A percentile compares a stretch with the other conserved stretches of the same genome.
These are phyloP conservation scores for Pholis gunnellus DNA, from an alignment of 2,113 vertebrate species.

Conservation along the genomic window DNA sequence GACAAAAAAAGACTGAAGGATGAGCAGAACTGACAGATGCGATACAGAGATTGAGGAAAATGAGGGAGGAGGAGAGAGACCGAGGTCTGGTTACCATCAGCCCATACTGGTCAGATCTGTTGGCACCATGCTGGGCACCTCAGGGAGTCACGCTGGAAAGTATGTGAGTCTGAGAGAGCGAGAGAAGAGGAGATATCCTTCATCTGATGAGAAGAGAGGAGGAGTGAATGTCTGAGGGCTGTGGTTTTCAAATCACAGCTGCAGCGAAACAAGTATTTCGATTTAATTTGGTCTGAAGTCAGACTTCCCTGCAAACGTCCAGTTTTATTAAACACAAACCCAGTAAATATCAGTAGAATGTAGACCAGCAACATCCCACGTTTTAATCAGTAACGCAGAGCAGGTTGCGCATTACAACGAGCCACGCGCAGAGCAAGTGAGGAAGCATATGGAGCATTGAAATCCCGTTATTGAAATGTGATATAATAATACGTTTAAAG, in stretches of 20 bases:
- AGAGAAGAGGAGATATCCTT: neutral
- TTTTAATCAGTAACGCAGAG: too few species aligned
- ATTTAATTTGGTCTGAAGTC: neutral
- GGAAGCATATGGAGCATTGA: too few species aligned
- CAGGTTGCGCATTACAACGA: too few species aligned
- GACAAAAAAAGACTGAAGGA: constrained; percentile 57
- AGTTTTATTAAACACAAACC: neutral
- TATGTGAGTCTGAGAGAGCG: constrained; percentile 78
- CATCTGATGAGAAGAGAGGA: constrained; percentile 48
- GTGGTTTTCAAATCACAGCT: constrained; percentile 3
- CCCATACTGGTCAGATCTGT: constrained; percentile 57
- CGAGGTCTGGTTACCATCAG: constrained; percentile 91
- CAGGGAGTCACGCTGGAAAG: constrained; percentile 79
- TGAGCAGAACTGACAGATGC: constrained; percentile 11
- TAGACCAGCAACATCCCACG: neutral
- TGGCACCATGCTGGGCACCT: constrained; percentile 86
- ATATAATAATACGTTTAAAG: too few species aligned
- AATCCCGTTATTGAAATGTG: too few species aligned
- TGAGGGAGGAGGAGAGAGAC: neutral
- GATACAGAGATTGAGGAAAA: constrained; percentile 18
- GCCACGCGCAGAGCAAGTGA: too few species aligned
- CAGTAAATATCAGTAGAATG: neutral
- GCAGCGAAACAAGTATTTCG: neutral
- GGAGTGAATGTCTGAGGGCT: neutral
- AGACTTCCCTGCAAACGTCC: neutral